phyloP scores from a whole-genome alignment of 2,888 invertebrate genomes.

The Criorhina ranunculi region DNA sequence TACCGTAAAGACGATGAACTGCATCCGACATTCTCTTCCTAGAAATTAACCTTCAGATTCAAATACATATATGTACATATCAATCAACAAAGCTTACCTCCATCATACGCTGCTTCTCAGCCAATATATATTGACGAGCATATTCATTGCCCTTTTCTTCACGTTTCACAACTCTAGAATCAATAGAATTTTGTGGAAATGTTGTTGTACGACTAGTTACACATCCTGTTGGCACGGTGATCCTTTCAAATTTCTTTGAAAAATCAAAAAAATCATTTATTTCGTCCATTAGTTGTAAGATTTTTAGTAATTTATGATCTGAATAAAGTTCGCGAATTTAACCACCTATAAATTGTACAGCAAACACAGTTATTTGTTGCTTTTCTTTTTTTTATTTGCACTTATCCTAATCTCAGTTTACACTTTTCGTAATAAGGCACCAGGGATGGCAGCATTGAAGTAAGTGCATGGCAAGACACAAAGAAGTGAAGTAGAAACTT shows the following conservation, averaged over 20 bases:
- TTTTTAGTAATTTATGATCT: no score
- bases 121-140: slow-evolving; percentile 77
- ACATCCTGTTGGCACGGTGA: slow-evolving; percentile 73
- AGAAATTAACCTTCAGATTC: background rate
- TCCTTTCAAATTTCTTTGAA: slow-evolving; percentile 81
- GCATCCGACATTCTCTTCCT: slow-evolving; percentile 48
- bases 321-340: no score
- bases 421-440: no score
- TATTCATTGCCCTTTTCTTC: slow-evolving; percentile 80
- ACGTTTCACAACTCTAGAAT: slow-evolving; percentile 79
- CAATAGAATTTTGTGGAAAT: slow-evolving; percentile 52
- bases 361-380: no score
- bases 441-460: no score
- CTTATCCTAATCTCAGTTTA: no score
- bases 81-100: slow-evolving; percentile 76
- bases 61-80: background rate
- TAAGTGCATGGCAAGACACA: no score
- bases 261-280: slow-evolving; percentile 82
- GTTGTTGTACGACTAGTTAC: slow-evolving; percentile 76
- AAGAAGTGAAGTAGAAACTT: no score
- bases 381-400: no score
- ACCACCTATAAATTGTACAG: no score
- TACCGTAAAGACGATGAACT: slow-evolving; percentile 1
- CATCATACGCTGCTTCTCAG: slow-evolving; percentile 79
- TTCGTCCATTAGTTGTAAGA: slow-evolving; percentile 80